These are phyloP conservation scores for Byasa hedistus DNA, from an alignment of 2,888 invertebrate species.

Conservation along the genomic window DNA sequence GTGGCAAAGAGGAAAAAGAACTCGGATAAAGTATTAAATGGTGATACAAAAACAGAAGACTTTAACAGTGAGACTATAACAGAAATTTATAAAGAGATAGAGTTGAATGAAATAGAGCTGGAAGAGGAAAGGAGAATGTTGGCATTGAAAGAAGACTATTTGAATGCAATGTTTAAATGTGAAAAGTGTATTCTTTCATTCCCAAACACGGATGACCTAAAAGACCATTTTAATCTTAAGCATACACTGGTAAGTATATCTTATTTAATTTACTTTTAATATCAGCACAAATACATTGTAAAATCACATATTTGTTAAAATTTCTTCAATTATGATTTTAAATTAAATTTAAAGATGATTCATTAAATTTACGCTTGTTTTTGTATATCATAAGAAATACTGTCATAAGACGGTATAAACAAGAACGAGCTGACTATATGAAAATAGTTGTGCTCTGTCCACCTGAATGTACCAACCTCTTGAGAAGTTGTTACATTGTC, in stretches of 20 bases:
- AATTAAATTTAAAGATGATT: no score
- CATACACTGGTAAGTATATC: conserved; percentile 57
- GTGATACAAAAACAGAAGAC: conserved; percentile 25
- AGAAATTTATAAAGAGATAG: conserved; percentile 47
- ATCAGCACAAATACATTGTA: no score
- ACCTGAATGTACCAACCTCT: no score
- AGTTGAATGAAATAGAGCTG: conserved; percentile 50
- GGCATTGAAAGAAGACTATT: conserved; percentile 52
- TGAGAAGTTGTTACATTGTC: no score
- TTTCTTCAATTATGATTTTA: no score
- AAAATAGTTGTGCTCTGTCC: no score
- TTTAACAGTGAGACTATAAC: not conserved
- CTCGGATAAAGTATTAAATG: conserved; percentile 29
- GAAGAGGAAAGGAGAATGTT: conserved; percentile 49
- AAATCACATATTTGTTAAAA: no score
- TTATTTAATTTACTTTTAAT: no score
- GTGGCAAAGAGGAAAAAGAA: conserved; percentile 37
- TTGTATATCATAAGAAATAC: no score
- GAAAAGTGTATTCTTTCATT: conserved; percentile 58
- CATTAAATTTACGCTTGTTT: no score
- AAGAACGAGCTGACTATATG: no score
- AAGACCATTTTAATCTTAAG: conserved; percentile 56
- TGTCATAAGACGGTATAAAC: no score
- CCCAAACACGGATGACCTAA: conserved; percentile 62
- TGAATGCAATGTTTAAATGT: conserved; percentile 64